Base-by-base conservation (phyloP, 2,888 invertebrate species). In the Rotaria magnacalcarata region DNA sequence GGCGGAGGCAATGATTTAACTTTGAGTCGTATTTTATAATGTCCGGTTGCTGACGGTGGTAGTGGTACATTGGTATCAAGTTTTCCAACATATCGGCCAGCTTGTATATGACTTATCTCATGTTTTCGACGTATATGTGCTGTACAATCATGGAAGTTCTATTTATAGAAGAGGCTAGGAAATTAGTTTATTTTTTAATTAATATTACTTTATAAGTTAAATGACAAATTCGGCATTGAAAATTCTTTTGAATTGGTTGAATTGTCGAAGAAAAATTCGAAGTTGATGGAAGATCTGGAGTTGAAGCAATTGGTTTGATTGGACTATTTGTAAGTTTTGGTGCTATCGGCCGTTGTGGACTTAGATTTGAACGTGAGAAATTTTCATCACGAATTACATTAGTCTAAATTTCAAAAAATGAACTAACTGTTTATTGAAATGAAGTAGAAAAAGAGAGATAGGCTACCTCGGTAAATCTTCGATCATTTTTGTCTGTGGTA, bases 101-200 rank as follows among this genome's bases (percentile, higher is more conserved):
- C 80, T 80, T 80, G 80, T 10, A 47, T 47, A 47, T 80, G 80
- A 24, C 24, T 80, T 24, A 80, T 80, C 47, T 80, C 80, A 80
- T 80, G 80, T 47, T 80, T 80, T 11, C 47, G 43, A 43, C 80
- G 43, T 24, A 80, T 80, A 47, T 80, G 80, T 80, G 80, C 80
- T 47, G 80, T 80, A n/a, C 80, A 80, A 47, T 80, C 80, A 80
- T 80, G 80, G 47, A 80, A 80, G n/a, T 80, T 80, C 67, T 67
- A 67, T 67, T 6, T 1, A 34, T 34, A 34, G 34, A 34, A 34
- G 34, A 34, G 2, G 34, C 34, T 34, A 34, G 34, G 34, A 34
- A 34, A 34, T 34, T 34, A 16, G 52, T 16, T 19, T 54, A 6
- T 19, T 19, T 54, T 54, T 54, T 21, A 21, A 6, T 34, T 34